Percentiles rank a stretch among this genome's conserved stretches.
phyloP scores from a whole-genome alignment of 1,140 invertebrate species.

The Battus philenor region DNA sequence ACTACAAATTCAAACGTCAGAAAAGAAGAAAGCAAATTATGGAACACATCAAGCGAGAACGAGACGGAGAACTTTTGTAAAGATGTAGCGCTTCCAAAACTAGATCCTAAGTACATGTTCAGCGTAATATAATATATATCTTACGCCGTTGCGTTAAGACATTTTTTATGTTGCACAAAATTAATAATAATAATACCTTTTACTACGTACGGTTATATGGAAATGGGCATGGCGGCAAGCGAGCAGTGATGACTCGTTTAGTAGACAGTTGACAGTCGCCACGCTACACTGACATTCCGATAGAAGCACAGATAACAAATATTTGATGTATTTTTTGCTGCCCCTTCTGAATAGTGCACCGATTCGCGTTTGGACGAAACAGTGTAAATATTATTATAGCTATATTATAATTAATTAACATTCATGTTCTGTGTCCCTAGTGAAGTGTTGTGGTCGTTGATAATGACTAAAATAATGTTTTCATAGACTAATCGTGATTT shows the following conservation, averaged over 20 bases:
- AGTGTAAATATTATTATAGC: constrained; percentile 7
- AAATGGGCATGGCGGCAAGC: constrained; percentile 73
- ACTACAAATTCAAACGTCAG: constrained; percentile 15
- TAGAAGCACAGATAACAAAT: constrained; percentile 70
- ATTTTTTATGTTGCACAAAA: constrained; percentile 14
- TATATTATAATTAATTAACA: constrained; percentile 16
- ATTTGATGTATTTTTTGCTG: constrained; percentile 60
- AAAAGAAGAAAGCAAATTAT: background rate
- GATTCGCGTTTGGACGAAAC: constrained; percentile 18
- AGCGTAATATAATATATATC: constrained; percentile 6
- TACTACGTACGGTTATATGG: constrained; percentile 24
- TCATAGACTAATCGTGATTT: constrained; percentile 28
- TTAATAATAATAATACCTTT: constrained; percentile 17
- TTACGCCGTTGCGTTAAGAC: constrained; percentile 18
- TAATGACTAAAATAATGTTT: constrained; percentile 35
- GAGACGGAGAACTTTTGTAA: constrained; percentile 7
- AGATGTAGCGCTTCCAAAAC: constrained; percentile 7
- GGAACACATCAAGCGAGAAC: background rate
- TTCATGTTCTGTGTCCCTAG: constrained; percentile 29
- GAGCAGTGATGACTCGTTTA: constrained; percentile 72
- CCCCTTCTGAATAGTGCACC: constrained; percentile 36
- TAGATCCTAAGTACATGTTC: background rate
- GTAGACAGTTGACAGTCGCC: constrained; percentile 75
- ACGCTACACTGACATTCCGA: constrained; percentile 73
- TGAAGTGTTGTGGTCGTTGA: constrained; percentile 53